A percentile compares a stretch with the other conserved stretches of the same genome.
Evolutionary conservation across 2,113 vertebrate species (phyloP).

Genomic region (Epinephelus cyanopodus): DNA sequence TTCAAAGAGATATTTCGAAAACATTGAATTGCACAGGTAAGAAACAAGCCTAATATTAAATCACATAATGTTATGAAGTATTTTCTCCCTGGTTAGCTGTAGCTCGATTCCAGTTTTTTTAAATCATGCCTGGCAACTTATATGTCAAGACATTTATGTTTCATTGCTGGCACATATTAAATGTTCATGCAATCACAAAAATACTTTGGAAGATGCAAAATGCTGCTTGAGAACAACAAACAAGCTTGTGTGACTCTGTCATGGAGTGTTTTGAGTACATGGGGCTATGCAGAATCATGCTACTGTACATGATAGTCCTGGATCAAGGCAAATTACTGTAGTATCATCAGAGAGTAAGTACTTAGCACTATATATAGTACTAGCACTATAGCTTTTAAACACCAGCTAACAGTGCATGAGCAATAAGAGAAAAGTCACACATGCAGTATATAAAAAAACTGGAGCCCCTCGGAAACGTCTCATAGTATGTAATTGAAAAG

Average conservation of each 20-base stretch:
- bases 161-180: not conserved
- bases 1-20: too few relatives aligned
- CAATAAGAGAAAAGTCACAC: not conserved
- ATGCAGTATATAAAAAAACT: not conserved
- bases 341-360: not conserved
- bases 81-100: too few relatives aligned
- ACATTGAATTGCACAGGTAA: too few relatives aligned
- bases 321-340: not conserved
- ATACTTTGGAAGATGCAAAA: not conserved
- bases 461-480: not conserved
- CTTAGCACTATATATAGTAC: not conserved
- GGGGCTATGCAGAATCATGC: too few relatives aligned
- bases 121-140: not conserved
- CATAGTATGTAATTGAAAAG: slow-evolving; percentile 45
- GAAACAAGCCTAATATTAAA: too few relatives aligned
- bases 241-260: not conserved
- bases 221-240: too few relatives aligned
- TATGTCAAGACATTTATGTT: not conserved
- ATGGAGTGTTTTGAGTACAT: not conserved
- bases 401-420: not conserved
- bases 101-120: too few relatives aligned
- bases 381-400: not conserved
- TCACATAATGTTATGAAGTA: too few relatives aligned
- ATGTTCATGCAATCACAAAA: not conserved
- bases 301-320: not conserved